Evolutionary conservation across 2,797 vertebrate genomes (phyloP).

Genomic region (Amazona finschi): DNA sequence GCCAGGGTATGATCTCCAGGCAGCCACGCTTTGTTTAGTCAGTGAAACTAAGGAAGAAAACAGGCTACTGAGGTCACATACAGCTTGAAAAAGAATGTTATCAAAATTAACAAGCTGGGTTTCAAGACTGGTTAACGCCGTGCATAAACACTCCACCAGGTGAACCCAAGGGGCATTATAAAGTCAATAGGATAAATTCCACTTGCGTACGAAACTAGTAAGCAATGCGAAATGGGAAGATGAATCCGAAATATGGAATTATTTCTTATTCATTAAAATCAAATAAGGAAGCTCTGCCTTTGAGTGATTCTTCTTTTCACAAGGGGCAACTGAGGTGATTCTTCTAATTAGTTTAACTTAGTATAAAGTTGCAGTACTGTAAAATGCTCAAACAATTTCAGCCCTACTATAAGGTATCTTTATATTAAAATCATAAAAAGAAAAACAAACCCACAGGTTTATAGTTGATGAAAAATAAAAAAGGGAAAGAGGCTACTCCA

Average conservation of each 20-base stretch:
- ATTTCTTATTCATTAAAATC: background rate
- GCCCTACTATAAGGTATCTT: background rate
- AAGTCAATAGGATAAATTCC: background rate
- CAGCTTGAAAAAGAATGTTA: background rate
- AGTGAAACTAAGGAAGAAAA: conserved; percentile 39
- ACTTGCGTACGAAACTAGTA: background rate
- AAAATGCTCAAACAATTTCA: background rate
- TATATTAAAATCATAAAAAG: background rate
- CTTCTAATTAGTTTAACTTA: background rate
- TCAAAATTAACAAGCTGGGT: background rate
- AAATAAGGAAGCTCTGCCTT: background rate
- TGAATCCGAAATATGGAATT: background rate
- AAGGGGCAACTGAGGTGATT: background rate
- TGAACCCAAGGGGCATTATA: background rate
- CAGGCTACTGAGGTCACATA: background rate
- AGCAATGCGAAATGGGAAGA: background rate
- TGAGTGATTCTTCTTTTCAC: background rate
- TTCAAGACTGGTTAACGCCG: background rate
- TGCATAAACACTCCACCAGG: background rate
- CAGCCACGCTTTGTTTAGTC: background rate
- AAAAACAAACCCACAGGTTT: background rate
- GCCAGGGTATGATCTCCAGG: conserved; percentile 44
- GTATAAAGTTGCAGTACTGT: background rate
- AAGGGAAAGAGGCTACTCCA: background rate
- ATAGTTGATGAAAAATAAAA: background rate